A percentile compares a stretch with the other conserved stretches of the same genome.
Evolutionary conservation across 2,888 invertebrate genomes (phyloP).

Genomic region (Thyatira batis): DNA sequence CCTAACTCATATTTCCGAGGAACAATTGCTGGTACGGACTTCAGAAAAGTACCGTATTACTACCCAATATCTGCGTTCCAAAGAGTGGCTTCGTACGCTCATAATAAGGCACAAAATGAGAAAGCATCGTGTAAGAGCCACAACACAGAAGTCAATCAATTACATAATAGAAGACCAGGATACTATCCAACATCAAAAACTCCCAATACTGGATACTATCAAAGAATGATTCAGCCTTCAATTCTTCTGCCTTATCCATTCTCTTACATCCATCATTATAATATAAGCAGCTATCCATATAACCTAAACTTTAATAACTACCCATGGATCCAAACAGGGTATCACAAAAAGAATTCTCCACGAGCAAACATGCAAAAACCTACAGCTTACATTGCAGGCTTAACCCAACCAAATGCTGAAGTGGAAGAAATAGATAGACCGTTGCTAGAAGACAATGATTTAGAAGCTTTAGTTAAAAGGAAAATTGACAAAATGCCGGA

Average conservation of each 20-base stretch:
- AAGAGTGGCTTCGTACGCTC: slow-evolving; percentile 48
- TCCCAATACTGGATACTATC: slow-evolving; percentile 21
- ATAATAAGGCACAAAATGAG: slow-evolving; percentile 16
- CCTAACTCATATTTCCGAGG: slow-evolving; percentile 38
- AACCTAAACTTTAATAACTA: slow-evolving; percentile 18
- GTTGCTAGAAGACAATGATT: slow-evolving; percentile 8
- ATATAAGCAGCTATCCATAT: slow-evolving; percentile 31
- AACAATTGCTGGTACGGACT: slow-evolving; percentile 35
- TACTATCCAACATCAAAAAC: slow-evolving; percentile 19
- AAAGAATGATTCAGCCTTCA: slow-evolving; percentile 34
- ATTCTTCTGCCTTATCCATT: slow-evolving; percentile 57
- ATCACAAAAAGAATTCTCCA: slow-evolving; percentile 27
- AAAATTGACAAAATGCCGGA: slow-evolving; percentile 27
- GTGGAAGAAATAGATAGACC: slow-evolving; percentile 17
- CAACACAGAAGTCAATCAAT: not conserved
- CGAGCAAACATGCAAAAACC: not conserved
- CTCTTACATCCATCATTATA: slow-evolving; percentile 46
- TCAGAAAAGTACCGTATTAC: slow-evolving; percentile 53
- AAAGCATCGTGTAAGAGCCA: slow-evolving; percentile 3
- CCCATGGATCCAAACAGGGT: slow-evolving; percentile 39
- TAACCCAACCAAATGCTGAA: slow-evolving; percentile 1
- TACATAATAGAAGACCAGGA: slow-evolving; percentile 12
- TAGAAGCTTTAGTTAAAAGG: slow-evolving; percentile 7
- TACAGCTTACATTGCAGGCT: slow-evolving; percentile 22
- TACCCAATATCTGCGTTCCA: slow-evolving; percentile 57